phyloP scores from a whole-genome alignment of 2,797 vertebrate genomes.

The Propithecus perrieri region DNA sequence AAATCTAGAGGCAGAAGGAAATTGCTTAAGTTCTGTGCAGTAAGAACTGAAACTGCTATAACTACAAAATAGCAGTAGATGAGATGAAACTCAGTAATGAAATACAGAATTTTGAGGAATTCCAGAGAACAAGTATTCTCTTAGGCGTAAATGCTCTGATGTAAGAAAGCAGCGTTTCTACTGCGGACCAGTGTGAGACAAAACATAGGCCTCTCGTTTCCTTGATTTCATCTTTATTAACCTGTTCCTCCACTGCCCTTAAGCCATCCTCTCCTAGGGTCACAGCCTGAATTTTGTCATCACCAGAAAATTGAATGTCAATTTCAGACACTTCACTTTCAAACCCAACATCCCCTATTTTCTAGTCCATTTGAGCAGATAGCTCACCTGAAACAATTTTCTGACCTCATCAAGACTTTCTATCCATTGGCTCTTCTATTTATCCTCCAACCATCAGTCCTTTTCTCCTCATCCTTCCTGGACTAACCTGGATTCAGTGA shows the following conservation, averaged over 20 bases:
- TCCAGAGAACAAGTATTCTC: background rate
- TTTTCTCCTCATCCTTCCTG: background rate
- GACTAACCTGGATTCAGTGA: background rate
- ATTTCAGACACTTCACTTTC: background rate
- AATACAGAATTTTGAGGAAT: background rate
- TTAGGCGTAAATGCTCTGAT: background rate
- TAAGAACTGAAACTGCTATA: background rate
- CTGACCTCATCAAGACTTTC: background rate
- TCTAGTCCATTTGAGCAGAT: background rate
- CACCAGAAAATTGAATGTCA: background rate
- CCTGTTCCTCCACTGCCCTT: background rate
- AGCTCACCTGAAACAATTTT: background rate
- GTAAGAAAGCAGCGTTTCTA: background rate
- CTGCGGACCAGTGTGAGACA: no score
- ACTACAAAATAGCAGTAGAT: background rate
- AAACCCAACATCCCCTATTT: background rate
- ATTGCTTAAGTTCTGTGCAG: background rate
- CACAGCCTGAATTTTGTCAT: background rate
- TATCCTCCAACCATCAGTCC: background rate
- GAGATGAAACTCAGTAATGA: background rate
- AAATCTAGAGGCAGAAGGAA: background rate
- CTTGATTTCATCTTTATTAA: background rate
- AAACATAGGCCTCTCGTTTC: background rate
- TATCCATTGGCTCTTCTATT: background rate
- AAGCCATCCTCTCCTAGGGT: background rate